Conservation (phyloP, 2,797 vertebrate species). For the Masticophis lateralis region DNA sequence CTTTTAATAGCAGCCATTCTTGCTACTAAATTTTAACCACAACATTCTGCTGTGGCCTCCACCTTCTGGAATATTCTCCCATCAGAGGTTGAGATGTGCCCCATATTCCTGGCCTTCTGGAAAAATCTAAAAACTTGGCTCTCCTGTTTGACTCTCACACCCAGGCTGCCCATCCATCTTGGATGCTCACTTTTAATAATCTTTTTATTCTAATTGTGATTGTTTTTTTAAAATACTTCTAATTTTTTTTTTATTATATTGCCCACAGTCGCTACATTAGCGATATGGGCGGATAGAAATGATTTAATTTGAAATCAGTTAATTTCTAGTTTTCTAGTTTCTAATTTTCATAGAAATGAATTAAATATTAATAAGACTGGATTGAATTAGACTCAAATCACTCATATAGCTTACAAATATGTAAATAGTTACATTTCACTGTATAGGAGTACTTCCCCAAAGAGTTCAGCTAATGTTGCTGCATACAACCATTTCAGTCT, state of each 20-base stretch:
- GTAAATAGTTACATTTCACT: background rate
- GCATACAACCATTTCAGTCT: slow-evolving; percentile 17
- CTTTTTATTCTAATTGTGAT: background rate
- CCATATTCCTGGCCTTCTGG: background rate
- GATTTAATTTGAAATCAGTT: background rate
- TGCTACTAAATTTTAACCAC: background rate
- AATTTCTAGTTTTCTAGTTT: background rate
- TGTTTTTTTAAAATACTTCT: background rate
- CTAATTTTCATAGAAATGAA: background rate
- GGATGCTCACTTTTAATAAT: background rate
- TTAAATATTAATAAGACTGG: background rate
- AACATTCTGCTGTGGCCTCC: background rate
- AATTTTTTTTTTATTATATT: background rate
- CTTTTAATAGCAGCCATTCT: background rate
- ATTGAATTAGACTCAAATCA: background rate
- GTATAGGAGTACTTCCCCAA: slow-evolving; percentile 34
- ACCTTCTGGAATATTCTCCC: background rate
- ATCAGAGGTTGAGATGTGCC: background rate
- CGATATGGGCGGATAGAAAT: no score
- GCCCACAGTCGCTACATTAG: background rate
- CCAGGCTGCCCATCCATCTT: background rate
- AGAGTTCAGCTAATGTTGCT: slow-evolving; percentile 32
- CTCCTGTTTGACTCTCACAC: background rate
- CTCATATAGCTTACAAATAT: background rate
- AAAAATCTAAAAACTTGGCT: background rate